phyloP scores from a whole-genome alignment of 2,888 invertebrate species.

The Calliopum simillimum region DNA sequence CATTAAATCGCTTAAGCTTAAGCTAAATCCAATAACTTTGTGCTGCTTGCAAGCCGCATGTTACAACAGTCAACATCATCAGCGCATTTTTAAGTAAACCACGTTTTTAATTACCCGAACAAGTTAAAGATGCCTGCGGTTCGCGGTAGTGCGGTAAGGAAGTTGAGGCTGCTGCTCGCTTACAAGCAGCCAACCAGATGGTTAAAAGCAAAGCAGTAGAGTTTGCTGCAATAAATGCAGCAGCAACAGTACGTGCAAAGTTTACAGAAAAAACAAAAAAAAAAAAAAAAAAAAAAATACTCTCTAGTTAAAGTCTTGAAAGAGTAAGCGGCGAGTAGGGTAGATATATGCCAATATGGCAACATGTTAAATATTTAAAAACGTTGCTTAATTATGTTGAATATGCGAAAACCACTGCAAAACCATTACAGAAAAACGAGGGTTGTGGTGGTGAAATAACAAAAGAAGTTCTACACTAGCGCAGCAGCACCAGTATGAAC shows the following conservation, averaged over 20 bases:
- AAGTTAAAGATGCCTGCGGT: conserved; percentile 26
- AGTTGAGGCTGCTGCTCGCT: too few relatives aligned
- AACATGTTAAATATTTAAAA: conserved; percentile 29
- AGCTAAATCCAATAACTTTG: too few relatives aligned
- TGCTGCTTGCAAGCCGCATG: too few relatives aligned
- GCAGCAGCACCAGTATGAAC: background rate
- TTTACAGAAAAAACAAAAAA: background rate
- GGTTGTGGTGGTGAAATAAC: too few relatives aligned
- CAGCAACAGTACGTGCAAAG: background rate
- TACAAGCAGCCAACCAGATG: too few relatives aligned
- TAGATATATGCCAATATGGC: conserved; percentile 7
- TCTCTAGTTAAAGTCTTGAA: background rate
- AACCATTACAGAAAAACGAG: background rate
- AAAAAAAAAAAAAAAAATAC: background rate
- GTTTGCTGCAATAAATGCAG: background rate
- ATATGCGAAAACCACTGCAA: conserved; percentile 39
- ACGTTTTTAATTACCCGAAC: conserved; percentile 30
- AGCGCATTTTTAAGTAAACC: conserved; percentile 9
- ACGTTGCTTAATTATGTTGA: conserved; percentile 43
- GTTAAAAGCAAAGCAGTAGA: too few relatives aligned
- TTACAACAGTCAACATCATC: too few relatives aligned
- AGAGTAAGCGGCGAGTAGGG: background rate
- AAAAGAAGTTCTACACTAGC: too few relatives aligned
- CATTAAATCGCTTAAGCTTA: too few relatives aligned
- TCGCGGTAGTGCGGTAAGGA: background rate